Conservation (phyloP, 2,797 vertebrate genomes). For the Enteromius thamalakanensis region DNA sequence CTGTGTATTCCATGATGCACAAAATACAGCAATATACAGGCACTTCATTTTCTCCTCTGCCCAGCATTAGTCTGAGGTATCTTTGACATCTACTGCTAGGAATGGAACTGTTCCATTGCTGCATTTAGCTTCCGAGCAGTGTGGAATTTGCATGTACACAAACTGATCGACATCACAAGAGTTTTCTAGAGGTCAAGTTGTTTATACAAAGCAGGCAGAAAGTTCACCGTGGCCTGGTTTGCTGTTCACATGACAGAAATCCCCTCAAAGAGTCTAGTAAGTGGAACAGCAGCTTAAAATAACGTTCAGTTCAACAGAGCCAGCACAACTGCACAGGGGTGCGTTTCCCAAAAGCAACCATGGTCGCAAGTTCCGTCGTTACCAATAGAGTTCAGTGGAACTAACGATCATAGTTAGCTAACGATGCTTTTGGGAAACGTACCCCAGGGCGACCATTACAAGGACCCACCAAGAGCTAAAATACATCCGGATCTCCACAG, state of each 20-base stretch:
- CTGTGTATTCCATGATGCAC: background rate
- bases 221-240: slow-evolving; percentile 54
- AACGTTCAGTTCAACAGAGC: slow-evolving; percentile 57
- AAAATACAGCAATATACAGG: background rate
- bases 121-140: background rate
- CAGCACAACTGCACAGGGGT: slow-evolving; percentile 28
- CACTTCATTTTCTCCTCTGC: background rate
- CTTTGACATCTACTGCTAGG: background rate
- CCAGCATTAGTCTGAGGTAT: background rate
- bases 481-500: background rate
- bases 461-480: slow-evolving; percentile 14
- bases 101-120: background rate
- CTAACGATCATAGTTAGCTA: no score
- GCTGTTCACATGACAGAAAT: slow-evolving; percentile 37
- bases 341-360: no score
- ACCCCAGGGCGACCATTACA: background rate
- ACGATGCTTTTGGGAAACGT: no score
- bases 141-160: background rate
- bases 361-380: no score
- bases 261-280: slow-evolving; percentile 68
- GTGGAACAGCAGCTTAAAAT: slow-evolving; percentile 77
- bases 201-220: slow-evolving; percentile 36
- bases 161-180: background rate
- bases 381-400: no score
- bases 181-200: slow-evolving; percentile 24